These are phyloP conservation scores for Seriola dumerili DNA, from an alignment of 2,113 vertebrate genomes.

Conservation along the genomic window DNA sequence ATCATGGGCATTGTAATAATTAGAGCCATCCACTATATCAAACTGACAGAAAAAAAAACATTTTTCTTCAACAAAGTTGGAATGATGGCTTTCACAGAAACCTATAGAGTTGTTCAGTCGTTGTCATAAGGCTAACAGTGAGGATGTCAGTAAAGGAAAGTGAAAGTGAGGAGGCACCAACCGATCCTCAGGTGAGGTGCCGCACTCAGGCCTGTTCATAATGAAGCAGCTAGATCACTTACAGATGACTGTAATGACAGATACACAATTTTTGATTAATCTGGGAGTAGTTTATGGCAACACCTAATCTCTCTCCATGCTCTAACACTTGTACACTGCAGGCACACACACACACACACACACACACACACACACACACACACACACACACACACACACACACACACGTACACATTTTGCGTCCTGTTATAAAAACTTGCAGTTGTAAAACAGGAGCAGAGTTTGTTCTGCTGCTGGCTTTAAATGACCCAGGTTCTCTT, in stretches of 20 bases:
- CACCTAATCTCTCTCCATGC: not conserved
- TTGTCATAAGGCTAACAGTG: not conserved
- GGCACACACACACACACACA: slow-evolving; percentile 15
- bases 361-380: not conserved
- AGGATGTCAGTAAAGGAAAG: not conserved
- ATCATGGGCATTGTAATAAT: not conserved
- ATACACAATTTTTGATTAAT: slow-evolving; percentile 32
- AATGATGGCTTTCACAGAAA: not conserved
- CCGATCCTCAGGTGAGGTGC: not conserved
- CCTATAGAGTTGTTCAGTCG: no score
- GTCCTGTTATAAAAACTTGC: slow-evolving; percentile 25
- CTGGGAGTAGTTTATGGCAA: slow-evolving; percentile 39
- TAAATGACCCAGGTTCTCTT: slow-evolving; percentile 49
- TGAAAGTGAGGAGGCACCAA: not conserved
- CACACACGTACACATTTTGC: not conserved
- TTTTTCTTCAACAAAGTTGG: not conserved
- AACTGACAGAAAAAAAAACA: no score
- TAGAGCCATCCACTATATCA: not conserved
- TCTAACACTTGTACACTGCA: slow-evolving; percentile 10
- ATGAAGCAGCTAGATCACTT: not conserved
- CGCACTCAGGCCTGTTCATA: not conserved
- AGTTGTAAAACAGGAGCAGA: slow-evolving; percentile 16
- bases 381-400: no score
- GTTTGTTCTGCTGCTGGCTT: slow-evolving; percentile 34
- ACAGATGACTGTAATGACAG: not conserved